Conservation (phyloP, 2,888 invertebrate species). For the Norana najaformis region DNA sequence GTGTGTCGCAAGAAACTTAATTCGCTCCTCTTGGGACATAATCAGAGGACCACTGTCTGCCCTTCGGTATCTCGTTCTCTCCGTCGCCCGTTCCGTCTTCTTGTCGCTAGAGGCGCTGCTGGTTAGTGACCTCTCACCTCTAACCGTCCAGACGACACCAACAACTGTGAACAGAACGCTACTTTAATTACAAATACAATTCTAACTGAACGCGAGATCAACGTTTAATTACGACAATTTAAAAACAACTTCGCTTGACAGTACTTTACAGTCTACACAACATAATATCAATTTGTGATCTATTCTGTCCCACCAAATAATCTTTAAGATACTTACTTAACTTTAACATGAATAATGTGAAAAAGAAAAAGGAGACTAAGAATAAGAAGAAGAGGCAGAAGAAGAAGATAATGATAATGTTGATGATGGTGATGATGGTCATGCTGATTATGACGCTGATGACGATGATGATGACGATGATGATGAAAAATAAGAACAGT, state of each 20-base stretch:
- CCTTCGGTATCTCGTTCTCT: not conserved
- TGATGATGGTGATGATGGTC: slow-evolving; percentile 19
- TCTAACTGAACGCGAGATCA: too few species aligned
- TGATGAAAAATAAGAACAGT: not conserved
- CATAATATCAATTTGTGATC: too few species aligned
- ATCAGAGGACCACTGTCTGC: not conserved
- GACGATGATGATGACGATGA: slow-evolving; percentile 26
- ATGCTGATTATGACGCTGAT: slow-evolving; percentile 22
- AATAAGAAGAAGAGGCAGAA: too few species aligned
- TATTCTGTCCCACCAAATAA: too few species aligned
- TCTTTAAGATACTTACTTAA: too few species aligned
- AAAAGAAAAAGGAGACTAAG: too few species aligned
- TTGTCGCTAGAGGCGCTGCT: not conserved
- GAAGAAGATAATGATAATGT: not conserved
- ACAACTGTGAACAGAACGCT: not conserved
- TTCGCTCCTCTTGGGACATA: not conserved
- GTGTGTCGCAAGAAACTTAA: not conserved
- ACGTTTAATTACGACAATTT: too few species aligned
- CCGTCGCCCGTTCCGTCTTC: not conserved
- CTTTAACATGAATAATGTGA: too few species aligned
- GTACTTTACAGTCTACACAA: too few species aligned
- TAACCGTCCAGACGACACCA: not conserved
- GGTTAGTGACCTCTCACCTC: not conserved
- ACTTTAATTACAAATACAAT: not conserved
- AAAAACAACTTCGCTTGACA: too few species aligned